Base-by-base conservation (phyloP, 2,797 vertebrate species). In the Chrysocyon brachyurus region DNA sequence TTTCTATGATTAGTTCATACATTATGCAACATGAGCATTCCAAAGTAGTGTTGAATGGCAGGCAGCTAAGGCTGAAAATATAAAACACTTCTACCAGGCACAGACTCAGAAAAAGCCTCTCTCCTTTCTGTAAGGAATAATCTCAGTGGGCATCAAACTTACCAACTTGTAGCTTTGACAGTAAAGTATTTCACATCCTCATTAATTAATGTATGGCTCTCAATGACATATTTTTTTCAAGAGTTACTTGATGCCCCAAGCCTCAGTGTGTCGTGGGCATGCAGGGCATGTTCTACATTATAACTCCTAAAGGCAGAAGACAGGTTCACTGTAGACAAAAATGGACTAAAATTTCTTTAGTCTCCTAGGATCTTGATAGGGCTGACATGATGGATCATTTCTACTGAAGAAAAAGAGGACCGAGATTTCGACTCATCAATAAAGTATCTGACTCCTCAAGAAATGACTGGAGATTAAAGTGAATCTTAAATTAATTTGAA, bases 401-500 rank as follows among this genome's bases (percentile, higher is more conserved):
- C 82, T 94, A 78, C 49, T n/a, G 33, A 31, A 87, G 9, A 36
- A 96, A 94, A 97, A 4, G 19, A 86, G 77, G 40, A 49, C 70
- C 92, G 16, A 90, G 17, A 15, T 72, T 83, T 96, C 24, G 28
- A 66, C 40, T 96, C 26, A 36, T 82, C 68, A 83, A 2, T 59
- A 85, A 83, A 56, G 70, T 2, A 36, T 72, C 63, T 19, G 61
- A 49, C 26, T 16, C 28, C 40, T 90, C 22, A 3, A 97, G 16
- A 96, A 97, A 98, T 31, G 46, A 24, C 84, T 94, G 21, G 49
- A 40, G 7, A 83, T 77, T 1, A 68, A 97, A 83, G 33, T 2
- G 66, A 64, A 28, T 17, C 93, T 93, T 94, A 79, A 84, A 83
- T 93, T 95, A 93, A 73, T 84, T 85, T 84, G 36, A 83, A 97